phyloP scores from a whole-genome alignment of 2,888 invertebrate genomes.

The Conomelus anceps region DNA sequence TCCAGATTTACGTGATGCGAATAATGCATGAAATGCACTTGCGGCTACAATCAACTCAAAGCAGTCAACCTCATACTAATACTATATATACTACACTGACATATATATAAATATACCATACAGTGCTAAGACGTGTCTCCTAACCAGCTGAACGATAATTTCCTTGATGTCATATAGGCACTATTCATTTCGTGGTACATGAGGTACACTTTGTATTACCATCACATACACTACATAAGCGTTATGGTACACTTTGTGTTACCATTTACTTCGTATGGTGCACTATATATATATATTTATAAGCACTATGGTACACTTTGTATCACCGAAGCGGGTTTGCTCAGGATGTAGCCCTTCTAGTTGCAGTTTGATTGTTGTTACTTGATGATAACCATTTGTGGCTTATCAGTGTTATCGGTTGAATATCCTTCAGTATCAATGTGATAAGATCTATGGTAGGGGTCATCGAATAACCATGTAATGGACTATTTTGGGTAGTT shows the following conservation, averaged over 20 bases:
- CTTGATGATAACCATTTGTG: background rate
- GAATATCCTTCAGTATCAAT: background rate
- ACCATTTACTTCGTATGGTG: no score
- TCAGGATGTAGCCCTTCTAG: background rate
- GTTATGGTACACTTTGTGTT: no score
- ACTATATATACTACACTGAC: no score
- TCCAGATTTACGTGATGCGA: background rate
- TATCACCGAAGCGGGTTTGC: background rate
- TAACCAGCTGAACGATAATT: background rate
- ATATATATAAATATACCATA: background rate
- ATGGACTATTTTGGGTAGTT: background rate
- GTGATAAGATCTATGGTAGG: background rate
- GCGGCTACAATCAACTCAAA: background rate
- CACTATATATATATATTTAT: no score
- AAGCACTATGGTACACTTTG: background rate
- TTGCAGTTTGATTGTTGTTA: background rate
- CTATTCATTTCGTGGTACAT: background rate
- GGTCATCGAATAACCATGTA: background rate
- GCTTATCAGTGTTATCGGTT: background rate
- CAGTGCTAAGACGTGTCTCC: background rate
- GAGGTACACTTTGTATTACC: background rate
- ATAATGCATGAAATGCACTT: background rate
- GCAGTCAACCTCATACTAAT: background rate
- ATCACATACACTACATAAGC: background rate
- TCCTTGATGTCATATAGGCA: background rate